These are phyloP conservation scores for Lochmaea crataegi DNA, from an alignment of 2,888 invertebrate species.

Conservation along the genomic window DNA sequence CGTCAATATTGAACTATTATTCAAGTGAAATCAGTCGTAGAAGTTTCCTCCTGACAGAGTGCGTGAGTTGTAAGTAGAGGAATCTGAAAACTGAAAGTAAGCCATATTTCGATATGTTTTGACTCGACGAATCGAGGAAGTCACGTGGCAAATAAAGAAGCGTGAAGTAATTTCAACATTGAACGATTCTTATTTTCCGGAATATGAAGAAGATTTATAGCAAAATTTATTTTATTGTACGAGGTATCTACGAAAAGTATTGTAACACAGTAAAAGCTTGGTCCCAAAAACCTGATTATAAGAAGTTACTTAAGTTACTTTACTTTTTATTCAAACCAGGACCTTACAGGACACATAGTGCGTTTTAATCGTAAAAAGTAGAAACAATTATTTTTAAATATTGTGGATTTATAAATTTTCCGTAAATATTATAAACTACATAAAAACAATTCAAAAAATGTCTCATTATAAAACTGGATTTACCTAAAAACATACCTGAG, in stretches of 20 bases:
- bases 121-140: slow-evolving; percentile 1
- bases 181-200: background rate
- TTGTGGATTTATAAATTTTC: no score
- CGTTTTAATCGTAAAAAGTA: no score
- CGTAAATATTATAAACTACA: no score
- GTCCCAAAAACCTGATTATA: no score
- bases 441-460: no score
- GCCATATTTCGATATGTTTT: slow-evolving; percentile 30
- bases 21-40: slow-evolving; percentile 63
- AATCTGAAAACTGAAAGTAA: slow-evolving; percentile 37
- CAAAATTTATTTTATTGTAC: background rate
- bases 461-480: no score
- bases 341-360: no score
- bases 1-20: slow-evolving; percentile 61
- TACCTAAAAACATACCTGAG: no score
- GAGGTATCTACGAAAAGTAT: background rate
- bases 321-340: no score
- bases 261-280: no score
- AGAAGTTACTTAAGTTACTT: no score
- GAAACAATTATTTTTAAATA: no score
- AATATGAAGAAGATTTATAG: background rate
- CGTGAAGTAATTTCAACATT: slow-evolving; percentile 11
- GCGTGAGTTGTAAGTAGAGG: slow-evolving; percentile 54
- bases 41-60: slow-evolving; percentile 61
- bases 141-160: slow-evolving; percentile 17